Percentiles rank a stretch among this genome's conserved stretches.
Conservation (phyloP, 2,797 vertebrate species). For the Bovichtus variegatus region DNA sequence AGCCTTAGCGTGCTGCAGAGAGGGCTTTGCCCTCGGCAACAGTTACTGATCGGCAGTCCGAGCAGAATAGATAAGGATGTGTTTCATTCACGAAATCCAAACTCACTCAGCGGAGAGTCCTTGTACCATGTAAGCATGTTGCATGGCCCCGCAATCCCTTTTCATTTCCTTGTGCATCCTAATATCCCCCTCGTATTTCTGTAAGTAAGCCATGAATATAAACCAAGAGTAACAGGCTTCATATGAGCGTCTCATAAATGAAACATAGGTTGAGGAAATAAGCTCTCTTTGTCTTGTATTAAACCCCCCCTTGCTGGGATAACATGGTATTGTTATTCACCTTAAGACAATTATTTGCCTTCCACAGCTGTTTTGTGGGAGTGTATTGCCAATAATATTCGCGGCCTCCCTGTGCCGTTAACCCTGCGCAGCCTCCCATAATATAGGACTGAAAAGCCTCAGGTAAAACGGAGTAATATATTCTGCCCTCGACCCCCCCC, state of each 20-base stretch:
- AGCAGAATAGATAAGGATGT: constrained; percentile 70
- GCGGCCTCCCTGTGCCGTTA: constrained; percentile 61
- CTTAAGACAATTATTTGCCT: constrained; percentile 78
- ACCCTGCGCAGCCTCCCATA: constrained; percentile 57
- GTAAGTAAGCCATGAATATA: constrained; percentile 65
- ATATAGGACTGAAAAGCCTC: constrained; percentile 57
- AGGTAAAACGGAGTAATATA: constrained; percentile 39
- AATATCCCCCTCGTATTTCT: constrained; percentile 33
- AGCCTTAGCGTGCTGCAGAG: constrained; percentile 54
- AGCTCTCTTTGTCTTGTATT: constrained; percentile 65
- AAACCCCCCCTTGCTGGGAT: constrained; percentile 22
- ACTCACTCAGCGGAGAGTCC: constrained; percentile 54
- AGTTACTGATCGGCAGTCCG: constrained; percentile 67
- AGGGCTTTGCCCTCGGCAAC: constrained; percentile 68
- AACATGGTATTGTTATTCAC: constrained; percentile 70
- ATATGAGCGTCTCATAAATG: constrained; percentile 71
- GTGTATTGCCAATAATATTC: constrained; percentile 70
- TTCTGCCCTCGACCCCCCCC: background rate
- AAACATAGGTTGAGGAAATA: constrained; percentile 67
- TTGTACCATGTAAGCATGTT: constrained; percentile 42
- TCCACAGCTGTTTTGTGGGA: constrained; percentile 59
- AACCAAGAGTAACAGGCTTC: constrained; percentile 60
- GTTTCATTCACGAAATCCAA: constrained; percentile 76
- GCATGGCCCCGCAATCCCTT: constrained; percentile 37
- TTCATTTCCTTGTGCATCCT: constrained; percentile 52